Conservation (phyloP, 2,888 invertebrate genomes). For the Diploptera punctata region DNA sequence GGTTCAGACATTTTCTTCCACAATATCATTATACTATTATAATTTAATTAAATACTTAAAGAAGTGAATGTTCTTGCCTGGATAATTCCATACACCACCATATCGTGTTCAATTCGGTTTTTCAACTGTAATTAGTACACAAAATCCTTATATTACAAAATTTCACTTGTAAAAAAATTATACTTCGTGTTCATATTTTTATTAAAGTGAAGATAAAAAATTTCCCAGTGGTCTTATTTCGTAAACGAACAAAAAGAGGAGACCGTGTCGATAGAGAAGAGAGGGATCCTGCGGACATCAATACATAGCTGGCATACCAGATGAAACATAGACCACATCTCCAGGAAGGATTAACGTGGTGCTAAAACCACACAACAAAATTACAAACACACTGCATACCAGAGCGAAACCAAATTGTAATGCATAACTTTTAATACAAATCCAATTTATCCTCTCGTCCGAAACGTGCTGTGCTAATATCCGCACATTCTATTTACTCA, state of each 20-base stretch:
- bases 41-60: no score
- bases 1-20: no score
- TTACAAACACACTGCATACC: background rate
- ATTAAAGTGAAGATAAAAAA: no score
- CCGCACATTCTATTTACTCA: background rate
- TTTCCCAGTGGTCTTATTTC: no score
- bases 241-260: background rate
- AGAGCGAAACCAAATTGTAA: background rate
- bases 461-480: background rate
- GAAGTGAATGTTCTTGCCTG: no score
- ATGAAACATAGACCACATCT: background rate
- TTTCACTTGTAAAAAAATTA: no score
- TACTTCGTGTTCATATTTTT: no score
- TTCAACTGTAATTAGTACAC: no score
- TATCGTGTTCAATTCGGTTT: no score
- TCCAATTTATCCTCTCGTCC: background rate
- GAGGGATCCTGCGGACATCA: background rate
- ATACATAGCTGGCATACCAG: background rate
- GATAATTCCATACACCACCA: no score
- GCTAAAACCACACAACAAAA: background rate
- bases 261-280: background rate
- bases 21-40: no score
- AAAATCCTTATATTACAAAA: no score
- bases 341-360: background rate
- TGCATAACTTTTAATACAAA: background rate